These are phyloP conservation scores for Piprites chloris DNA, from an alignment of 2,113 vertebrate genomes.

Conservation along the genomic window DNA sequence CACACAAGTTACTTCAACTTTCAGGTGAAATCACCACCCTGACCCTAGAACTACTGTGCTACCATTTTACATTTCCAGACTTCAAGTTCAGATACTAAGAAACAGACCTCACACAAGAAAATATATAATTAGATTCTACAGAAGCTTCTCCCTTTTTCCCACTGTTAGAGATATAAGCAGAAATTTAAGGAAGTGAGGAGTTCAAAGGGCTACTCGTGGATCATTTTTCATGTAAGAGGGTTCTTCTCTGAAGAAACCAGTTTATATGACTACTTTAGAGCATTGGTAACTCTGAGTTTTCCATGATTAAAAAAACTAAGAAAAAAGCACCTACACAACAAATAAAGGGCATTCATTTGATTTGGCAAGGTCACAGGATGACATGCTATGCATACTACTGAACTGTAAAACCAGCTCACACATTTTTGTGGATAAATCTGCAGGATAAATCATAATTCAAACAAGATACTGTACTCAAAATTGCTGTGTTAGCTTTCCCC, in stretches of 20 bases:
- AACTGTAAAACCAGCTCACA: not conserved
- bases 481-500: not conserved
- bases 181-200: not conserved
- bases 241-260: not conserved
- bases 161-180: not conserved
- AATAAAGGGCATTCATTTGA: not conserved
- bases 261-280: not conserved
- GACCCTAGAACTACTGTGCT: not conserved
- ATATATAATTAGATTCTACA: not conserved
- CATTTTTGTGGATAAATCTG: not conserved
- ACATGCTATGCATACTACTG: not conserved
- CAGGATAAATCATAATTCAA: accelerated
- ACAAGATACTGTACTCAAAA: not conserved
- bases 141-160: not conserved
- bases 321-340: not conserved
- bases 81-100: not conserved
- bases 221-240: not conserved
- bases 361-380: not conserved
- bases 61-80: not conserved
- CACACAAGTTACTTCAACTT: not conserved
- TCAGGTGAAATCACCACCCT: not conserved
- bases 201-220: not conserved
- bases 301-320: not conserved
- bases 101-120: not conserved
- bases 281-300: not conserved